These are phyloP conservation scores for Lepilemur ruficaudatus DNA, from an alignment of 2,797 vertebrate species.

Conservation along the genomic window DNA sequence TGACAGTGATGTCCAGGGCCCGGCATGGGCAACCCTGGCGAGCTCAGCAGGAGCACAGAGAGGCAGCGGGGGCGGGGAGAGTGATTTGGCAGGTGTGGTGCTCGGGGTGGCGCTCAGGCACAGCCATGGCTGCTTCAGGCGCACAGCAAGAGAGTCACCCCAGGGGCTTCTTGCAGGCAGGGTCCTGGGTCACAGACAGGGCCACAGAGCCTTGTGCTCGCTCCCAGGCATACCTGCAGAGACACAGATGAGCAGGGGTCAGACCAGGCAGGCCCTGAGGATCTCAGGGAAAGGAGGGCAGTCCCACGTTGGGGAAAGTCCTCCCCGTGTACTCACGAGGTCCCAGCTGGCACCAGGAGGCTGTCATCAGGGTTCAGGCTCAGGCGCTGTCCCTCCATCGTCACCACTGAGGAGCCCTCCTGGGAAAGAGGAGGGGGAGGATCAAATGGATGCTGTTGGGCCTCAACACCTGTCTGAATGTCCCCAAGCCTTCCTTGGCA, in stretches of 20 bases:
- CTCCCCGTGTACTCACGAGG: slow-evolving; percentile 85
- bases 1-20: background rate
- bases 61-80: background rate
- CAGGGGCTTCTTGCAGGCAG: slow-evolving; percentile 88
- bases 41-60: background rate
- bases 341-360: slow-evolving; percentile 88
- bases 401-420: slow-evolving; percentile 91
- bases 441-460: background rate
- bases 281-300: background rate
- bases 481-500: background rate
- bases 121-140: background rate
- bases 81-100: background rate
- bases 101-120: background rate
- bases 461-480: rapidly evolving
- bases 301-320: background rate
- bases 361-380: slow-evolving; percentile 88
- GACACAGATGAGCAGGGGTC: slow-evolving; percentile 1
- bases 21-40: rapidly evolving
- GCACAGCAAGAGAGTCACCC: background rate
- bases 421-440: slow-evolving; percentile 74
- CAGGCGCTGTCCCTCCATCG: slow-evolving; percentile 79
- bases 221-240: slow-evolving; percentile 90
- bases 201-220: slow-evolving; percentile 87
- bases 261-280: background rate
- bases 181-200: slow-evolving; percentile 91